These are phyloP conservation scores for Polydrusus tereticollis DNA, from an alignment of 2,888 invertebrate species.

Conservation along the genomic window DNA sequence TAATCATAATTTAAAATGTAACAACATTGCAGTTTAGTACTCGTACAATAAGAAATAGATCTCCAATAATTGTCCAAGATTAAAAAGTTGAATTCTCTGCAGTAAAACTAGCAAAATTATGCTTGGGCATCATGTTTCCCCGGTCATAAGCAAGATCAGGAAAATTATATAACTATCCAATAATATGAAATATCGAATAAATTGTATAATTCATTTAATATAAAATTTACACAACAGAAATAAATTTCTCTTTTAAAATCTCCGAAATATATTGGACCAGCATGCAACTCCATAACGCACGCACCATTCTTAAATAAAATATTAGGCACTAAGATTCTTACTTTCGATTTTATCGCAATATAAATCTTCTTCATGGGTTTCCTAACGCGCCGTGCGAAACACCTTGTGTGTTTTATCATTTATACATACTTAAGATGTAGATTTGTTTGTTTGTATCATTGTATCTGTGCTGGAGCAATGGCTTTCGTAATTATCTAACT, in stretches of 20 bases:
- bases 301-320: neutral
- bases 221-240: neutral
- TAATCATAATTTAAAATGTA: no score
- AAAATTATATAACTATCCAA: no score
- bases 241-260: neutral
- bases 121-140: no score
- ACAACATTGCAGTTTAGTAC: no score
- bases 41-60: no score
- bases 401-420: slow-evolving; percentile 16
- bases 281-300: neutral
- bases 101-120: no score
- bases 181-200: neutral
- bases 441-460: slow-evolving; percentile 12
- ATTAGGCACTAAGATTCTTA: neutral
- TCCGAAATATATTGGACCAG: neutral
- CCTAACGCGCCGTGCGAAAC: slow-evolving; percentile 8
- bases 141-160: no score
- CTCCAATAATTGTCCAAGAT: no score
- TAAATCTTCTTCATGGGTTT: slow-evolving; percentile 20
- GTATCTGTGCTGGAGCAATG: slow-evolving; percentile 1
- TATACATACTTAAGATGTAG: slow-evolving; percentile 16
- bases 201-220: neutral
- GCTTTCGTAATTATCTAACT: slow-evolving; percentile 9
- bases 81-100: no score
- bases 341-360: slow-evolving; percentile 19